Conservation (phyloP, 2,888 invertebrate species). For the Idaea straminata region DNA sequence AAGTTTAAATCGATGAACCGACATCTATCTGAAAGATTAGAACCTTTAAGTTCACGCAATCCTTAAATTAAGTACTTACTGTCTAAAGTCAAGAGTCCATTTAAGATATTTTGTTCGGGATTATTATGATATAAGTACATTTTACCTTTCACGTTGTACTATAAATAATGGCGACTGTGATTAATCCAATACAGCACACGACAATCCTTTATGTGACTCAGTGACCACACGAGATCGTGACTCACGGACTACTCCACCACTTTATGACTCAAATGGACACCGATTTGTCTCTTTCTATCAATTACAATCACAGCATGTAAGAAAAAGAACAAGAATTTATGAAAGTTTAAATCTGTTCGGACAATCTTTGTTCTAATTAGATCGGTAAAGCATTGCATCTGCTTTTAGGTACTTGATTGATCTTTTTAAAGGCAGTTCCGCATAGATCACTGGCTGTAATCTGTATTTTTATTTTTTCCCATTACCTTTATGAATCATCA, state of each 20-base stretch:
- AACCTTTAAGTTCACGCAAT: too few species aligned
- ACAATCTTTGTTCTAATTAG: conserved; percentile 20
- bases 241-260: conserved; percentile 43
- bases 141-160: background rate
- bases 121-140: background rate
- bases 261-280: conserved; percentile 45
- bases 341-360: conserved; percentile 24
- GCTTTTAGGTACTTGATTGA: background rate
- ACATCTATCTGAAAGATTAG: too few species aligned
- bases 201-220: conserved; percentile 61
- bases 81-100: too few species aligned
- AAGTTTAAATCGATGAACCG: too few species aligned
- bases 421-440: conserved; percentile 16
- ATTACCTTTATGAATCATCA: background rate
- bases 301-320: conserved; percentile 18
- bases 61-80: too few species aligned
- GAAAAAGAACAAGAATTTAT: conserved; percentile 29
- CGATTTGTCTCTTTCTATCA: conserved; percentile 33
- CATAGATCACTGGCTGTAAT: too few species aligned
- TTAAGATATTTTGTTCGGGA: too few species aligned
- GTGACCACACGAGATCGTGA: conserved; percentile 55
- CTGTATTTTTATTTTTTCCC: background rate
- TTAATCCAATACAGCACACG: conserved; percentile 40
- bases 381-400: conserved; percentile 6
- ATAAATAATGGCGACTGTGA: conserved; percentile 43